phyloP scores from a whole-genome alignment of 2,113 vertebrate species.

The Mionectes macconnelli region DNA sequence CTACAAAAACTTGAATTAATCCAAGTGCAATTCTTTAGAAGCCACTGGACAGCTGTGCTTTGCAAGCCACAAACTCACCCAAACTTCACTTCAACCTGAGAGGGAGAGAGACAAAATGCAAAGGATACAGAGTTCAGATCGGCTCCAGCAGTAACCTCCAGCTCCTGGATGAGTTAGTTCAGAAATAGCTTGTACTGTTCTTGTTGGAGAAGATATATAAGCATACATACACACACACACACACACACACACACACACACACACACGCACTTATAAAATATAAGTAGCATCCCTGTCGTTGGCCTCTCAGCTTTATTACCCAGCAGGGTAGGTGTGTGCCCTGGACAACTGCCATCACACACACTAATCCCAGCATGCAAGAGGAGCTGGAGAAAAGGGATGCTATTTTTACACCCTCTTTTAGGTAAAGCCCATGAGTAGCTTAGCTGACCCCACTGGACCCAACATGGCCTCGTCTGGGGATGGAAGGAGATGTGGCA shows the following conservation, averaged over 20 bases:
- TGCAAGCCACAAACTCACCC: slow-evolving; percentile 1
- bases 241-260: not conserved
- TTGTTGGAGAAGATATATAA: not conserved
- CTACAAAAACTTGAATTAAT: slow-evolving; percentile 57
- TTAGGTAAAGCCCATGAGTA: not conserved
- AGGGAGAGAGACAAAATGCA: not conserved
- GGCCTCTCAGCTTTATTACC: not conserved
- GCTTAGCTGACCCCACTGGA: not conserved
- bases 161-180: not conserved
- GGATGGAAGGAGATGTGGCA: not conserved
- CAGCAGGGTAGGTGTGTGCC: not conserved
- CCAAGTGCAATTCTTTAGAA: slow-evolving; percentile 72
- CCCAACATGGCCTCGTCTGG: not conserved
- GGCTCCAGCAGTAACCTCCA: not conserved
- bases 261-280: not conserved
- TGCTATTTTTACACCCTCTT: not conserved
- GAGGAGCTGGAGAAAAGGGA: not conserved
- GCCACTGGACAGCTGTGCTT: slow-evolving; percentile 5
- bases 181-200: not conserved
- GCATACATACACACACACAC: not conserved
- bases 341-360: not conserved
- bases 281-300: not conserved
- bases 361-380: not conserved
- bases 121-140: not conserved
- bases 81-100: not conserved